phyloP scores from a whole-genome alignment of 30 jellyfish, hydroid and myxozoan genomes.

The Thelohanellus kitauei region DNA sequence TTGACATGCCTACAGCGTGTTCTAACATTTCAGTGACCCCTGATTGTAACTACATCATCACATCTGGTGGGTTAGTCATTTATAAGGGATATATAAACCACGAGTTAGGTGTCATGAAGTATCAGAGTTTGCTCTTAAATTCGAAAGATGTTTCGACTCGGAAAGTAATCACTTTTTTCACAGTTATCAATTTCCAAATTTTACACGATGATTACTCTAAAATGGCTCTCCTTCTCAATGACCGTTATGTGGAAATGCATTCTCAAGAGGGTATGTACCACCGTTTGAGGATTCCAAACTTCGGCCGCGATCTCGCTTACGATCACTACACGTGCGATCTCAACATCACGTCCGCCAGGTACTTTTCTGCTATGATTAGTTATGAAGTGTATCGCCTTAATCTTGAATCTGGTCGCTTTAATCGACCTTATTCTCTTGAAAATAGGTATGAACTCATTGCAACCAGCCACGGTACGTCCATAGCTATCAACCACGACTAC shows the following conservation, averaged over 20 bases:
- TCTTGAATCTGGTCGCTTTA: conserved; percentile 59
- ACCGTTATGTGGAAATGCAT: conserved; percentile 68
- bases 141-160: too few species aligned
- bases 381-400: conserved; percentile 42
- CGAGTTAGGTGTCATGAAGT: conserved; percentile 41
- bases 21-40: conserved; percentile 23
- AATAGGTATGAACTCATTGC: conserved; percentile 23
- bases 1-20: conserved; percentile 90
- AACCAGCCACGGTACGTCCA: too few species aligned
- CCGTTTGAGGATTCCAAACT: conserved; percentile 82
- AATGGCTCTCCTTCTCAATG: conserved; percentile 34
- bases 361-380: too few species aligned
- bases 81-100: too few species aligned
- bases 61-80: too few species aligned
- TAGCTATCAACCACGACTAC: conserved; percentile 33
- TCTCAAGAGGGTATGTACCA: conserved; percentile 83
- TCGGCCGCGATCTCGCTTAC: conserved; percentile 70
- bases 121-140: too few species aligned
- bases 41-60: conserved; percentile 33
- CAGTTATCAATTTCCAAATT: conserved; percentile 38
- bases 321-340: conserved; percentile 64
- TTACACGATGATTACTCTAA: conserved; percentile 78
- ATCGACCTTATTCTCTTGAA: conserved; percentile 26
- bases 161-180: too few species aligned
- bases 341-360: conserved; percentile 41